phyloP scores from a whole-genome alignment of 2,888 invertebrate genomes.

The Syrista parreyssii region DNA sequence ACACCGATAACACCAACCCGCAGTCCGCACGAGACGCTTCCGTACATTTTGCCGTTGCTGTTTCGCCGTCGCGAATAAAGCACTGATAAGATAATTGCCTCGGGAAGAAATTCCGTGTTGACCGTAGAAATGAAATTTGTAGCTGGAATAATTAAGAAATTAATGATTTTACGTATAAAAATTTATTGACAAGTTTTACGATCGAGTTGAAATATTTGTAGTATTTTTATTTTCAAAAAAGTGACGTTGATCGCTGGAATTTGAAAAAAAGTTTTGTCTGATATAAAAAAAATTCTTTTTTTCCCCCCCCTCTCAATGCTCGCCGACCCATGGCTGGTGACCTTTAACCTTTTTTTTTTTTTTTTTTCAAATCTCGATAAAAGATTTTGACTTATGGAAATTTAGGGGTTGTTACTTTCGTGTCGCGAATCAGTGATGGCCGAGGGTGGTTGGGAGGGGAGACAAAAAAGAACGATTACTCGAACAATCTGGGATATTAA shows the following conservation, averaged over 20 bases:
- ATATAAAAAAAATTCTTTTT: too few relatives aligned
- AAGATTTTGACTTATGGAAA: neutral
- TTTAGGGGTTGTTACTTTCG: neutral
- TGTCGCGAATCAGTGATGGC: neutral
- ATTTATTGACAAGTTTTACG: neutral
- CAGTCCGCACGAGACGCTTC: constrained; percentile 9
- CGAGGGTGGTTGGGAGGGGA: too few relatives aligned
- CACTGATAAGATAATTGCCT: neutral
- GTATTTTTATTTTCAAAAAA: too few relatives aligned
- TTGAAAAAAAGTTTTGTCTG: too few relatives aligned
- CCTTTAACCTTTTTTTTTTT: neutral
- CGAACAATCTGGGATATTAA: neutral
- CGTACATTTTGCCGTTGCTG: neutral
- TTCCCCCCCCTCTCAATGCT: neutral
- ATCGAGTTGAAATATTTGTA: too few relatives aligned
- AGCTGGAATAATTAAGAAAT: neutral
- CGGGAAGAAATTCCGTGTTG: neutral
- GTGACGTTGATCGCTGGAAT: too few relatives aligned
- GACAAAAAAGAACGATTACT: neutral
- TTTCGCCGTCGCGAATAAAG: neutral
- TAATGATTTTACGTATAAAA: neutral
- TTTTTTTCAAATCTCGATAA: neutral
- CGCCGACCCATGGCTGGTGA: neutral
- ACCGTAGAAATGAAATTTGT: neutral
- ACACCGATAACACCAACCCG: constrained; percentile 29